phyloP scores from a whole-genome alignment of 2,888 invertebrate genomes.

The Caenorhabditis zanzibari region DNA sequence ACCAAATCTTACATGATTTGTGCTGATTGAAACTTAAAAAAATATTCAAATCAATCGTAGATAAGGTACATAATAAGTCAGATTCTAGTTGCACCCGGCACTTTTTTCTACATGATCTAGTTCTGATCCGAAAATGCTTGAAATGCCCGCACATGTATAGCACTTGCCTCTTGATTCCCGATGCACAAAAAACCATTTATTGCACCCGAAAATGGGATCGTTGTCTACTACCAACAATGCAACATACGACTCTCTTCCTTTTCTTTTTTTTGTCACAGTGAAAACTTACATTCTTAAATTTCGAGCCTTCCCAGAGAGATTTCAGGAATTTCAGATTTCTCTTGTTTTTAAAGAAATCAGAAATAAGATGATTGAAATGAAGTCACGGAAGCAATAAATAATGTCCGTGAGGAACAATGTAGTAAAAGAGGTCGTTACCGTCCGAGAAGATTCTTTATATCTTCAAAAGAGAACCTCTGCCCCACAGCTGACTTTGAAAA shows the following conservation, averaged over 20 bases:
- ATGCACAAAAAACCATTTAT: constrained; percentile 22
- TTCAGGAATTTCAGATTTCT: constrained; percentile 4
- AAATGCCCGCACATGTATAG: background rate
- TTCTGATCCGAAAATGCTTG: background rate
- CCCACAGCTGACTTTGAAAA: constrained; percentile 45
- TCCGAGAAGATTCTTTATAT: constrained; percentile 19
- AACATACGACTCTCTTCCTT: background rate
- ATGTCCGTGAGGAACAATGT: constrained; percentile 44
- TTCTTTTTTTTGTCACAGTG: background rate
- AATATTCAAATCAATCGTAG: too few species aligned
- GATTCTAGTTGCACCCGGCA: too few species aligned
- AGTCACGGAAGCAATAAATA: constrained; percentile 53
- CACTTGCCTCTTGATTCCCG: background rate
- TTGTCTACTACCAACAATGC: constrained; percentile 12
- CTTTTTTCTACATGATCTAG: background rate
- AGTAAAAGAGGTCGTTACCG: constrained; percentile 56
- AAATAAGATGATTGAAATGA: constrained; percentile 8
- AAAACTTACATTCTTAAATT: background rate
- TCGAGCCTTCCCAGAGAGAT: background rate
- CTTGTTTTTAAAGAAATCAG: constrained; percentile 6
- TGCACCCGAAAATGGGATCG: constrained; percentile 9
- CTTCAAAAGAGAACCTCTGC: background rate
- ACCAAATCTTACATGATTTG: too few species aligned
- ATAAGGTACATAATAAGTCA: too few species aligned
- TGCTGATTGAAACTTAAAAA: too few species aligned